Conservation (phyloP, 2,888 invertebrate species). For the Nowickia ferox region DNA sequence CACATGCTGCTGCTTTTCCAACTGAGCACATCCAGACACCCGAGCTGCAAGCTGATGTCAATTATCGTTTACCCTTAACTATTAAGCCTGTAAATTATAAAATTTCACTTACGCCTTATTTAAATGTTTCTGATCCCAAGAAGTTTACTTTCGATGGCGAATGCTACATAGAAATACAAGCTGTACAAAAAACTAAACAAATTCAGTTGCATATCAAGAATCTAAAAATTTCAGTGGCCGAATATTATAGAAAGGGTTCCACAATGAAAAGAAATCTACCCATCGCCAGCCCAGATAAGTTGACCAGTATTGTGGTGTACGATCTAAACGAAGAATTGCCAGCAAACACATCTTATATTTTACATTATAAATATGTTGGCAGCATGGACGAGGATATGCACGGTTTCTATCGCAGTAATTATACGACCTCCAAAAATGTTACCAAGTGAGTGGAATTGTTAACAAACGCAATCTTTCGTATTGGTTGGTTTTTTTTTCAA, state of each 20-base stretch:
- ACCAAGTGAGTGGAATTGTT: slow-evolving; percentile 76
- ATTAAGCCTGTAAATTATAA: slow-evolving; percentile 85
- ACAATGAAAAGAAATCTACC: slow-evolving; percentile 74
- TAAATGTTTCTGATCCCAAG: slow-evolving; percentile 79
- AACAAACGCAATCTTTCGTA: neutral
- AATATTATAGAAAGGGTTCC: slow-evolving; percentile 75
- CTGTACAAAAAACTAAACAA: slow-evolving; percentile 79
- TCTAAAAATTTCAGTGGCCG: slow-evolving; percentile 75
- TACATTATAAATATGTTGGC: slow-evolving; percentile 84
- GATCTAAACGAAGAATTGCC: slow-evolving; percentile 79
- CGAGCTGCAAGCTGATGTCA: slow-evolving; percentile 19
- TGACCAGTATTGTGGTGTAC: slow-evolving; percentile 83
- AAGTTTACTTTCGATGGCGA: slow-evolving; percentile 82
- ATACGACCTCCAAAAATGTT: slow-evolving; percentile 80
- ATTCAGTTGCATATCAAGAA: slow-evolving; percentile 85
- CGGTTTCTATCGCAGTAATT: slow-evolving; percentile 84
- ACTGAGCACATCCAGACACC: slow-evolving; percentile 61
- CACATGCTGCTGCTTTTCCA: slow-evolving; percentile 72
- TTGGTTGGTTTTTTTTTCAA: too few species aligned
- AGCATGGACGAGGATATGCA: slow-evolving; percentile 84
- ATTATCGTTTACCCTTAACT: slow-evolving; percentile 78
- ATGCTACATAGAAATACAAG: slow-evolving; percentile 83
- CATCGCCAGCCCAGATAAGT: slow-evolving; percentile 72
- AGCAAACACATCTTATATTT: slow-evolving; percentile 81
- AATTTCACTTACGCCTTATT: slow-evolving; percentile 84